These are phyloP conservation scores for Pseudopodoces humilis DNA, from an alignment of 2,113 vertebrate species.

Conservation along the genomic window DNA sequence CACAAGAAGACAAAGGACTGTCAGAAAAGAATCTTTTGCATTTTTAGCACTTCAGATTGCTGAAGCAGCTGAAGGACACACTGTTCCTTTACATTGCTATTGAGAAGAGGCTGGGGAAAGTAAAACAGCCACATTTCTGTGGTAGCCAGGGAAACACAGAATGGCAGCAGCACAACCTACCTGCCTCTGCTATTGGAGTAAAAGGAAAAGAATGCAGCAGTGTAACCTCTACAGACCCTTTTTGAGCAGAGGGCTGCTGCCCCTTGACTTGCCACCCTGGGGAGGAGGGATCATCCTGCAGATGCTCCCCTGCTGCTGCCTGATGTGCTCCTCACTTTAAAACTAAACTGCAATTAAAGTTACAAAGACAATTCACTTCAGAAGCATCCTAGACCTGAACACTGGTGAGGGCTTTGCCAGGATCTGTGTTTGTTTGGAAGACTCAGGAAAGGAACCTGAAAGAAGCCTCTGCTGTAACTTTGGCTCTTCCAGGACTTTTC, in stretches of 20 bases:
- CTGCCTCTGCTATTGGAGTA: not conserved
- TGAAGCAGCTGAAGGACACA: not conserved
- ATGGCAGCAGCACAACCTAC: not conserved
- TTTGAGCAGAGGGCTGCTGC: not conserved
- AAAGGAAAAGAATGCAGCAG: not conserved
- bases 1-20: not conserved
- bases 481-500: not conserved
- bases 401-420: rapidly evolving
- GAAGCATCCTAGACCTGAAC: not conserved
- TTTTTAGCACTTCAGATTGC: not conserved
- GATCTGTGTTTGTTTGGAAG: not conserved
- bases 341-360: not conserved
- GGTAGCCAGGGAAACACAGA: not conserved
- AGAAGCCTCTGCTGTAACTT: not conserved
- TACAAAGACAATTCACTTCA: not conserved
- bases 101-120: not conserved
- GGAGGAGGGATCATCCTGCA: not conserved
- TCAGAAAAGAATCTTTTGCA: not conserved
- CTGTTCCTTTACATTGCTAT: not conserved
- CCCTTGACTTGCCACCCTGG: not conserved
- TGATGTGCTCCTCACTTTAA: no score
- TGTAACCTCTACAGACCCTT: not conserved
- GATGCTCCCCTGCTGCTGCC: not conserved
- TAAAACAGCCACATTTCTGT: not conserved
- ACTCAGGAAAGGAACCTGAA: not conserved